A percentile compares a stretch with the other conserved stretches of the same genome.
Conservation (phyloP, 2,888 invertebrate species). For the Cephus nigrinus region DNA sequence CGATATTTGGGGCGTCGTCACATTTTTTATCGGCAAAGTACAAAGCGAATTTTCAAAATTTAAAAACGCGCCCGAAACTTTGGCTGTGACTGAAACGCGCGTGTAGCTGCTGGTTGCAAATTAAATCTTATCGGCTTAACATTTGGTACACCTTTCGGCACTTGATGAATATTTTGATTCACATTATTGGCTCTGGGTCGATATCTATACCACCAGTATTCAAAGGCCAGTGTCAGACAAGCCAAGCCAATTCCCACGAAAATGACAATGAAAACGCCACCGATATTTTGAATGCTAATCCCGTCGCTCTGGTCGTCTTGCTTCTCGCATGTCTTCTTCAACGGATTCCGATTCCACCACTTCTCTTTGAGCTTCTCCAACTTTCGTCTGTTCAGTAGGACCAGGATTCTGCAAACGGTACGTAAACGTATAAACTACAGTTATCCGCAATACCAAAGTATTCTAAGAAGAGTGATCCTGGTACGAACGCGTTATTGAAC, state of each 20-base stretch:
- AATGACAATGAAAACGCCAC: conserved; percentile 97
- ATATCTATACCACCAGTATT: conserved; percentile 94
- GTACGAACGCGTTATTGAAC: conserved; percentile 91
- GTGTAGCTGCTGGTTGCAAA: conserved; percentile 52
- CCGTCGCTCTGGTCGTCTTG: conserved; percentile 95
- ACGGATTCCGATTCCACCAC: conserved; percentile 95
- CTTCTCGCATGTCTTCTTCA: conserved; percentile 82
- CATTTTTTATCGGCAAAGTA: not conserved
- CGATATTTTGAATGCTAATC: conserved; percentile 97
- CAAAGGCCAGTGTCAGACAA: conserved; percentile 89
- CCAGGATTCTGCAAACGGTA: conserved; percentile 78
- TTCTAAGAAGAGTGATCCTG: not conserved
- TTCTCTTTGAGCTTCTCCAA: conserved; percentile 93
- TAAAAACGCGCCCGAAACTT: conserved; percentile 48
- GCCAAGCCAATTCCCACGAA: conserved; percentile 95
- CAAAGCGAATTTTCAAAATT: conserved; percentile 4
- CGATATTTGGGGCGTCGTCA: not conserved
- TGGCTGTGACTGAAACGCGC: conserved; percentile 37
- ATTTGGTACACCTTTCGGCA: conserved; percentile 20
- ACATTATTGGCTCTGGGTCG: conserved; percentile 72
- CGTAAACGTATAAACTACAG: not conserved
- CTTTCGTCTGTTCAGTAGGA: conserved; percentile 91
- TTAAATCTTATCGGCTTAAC: conserved; percentile 49
- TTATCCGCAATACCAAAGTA: not conserved
- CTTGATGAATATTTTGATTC: conserved; percentile 6